Evolutionary conservation across 2,797 vertebrate genomes (phyloP).

Genomic region (Columba guinea): DNA sequence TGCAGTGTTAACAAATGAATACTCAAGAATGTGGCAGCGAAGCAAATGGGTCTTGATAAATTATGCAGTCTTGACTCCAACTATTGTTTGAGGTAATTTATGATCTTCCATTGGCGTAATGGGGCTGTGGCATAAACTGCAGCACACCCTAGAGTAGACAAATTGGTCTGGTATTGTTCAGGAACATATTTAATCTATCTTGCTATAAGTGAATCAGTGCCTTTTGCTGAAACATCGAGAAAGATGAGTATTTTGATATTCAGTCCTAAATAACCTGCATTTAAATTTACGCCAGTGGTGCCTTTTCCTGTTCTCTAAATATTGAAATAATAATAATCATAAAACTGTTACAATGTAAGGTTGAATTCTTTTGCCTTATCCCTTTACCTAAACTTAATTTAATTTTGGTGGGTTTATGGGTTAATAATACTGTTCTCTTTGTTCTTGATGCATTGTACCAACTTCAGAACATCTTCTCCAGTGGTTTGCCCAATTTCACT

Average conservation of each 20-base stretch:
- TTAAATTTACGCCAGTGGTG: not conserved
- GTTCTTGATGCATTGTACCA: not conserved
- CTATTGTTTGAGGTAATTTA: conserved; percentile 43
- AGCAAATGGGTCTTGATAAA: conserved; percentile 59
- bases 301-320: not conserved
- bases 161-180: conserved; percentile 56
- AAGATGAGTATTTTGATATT: not conserved
- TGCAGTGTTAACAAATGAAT: conserved; percentile 39
- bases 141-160: conserved; percentile 31
- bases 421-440: not conserved
- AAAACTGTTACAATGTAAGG: not conserved
- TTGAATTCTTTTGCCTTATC: not conserved
- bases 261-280: not conserved
- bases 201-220: not conserved
- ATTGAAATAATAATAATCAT: not conserved
- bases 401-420: not conserved
- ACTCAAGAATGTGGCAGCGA: conserved; percentile 40
- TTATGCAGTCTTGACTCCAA: conserved; percentile 43
- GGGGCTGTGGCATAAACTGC: conserved; percentile 6
- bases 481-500: not conserved
- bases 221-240: not conserved
- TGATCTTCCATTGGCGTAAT: not conserved
- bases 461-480: not conserved
- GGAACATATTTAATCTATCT: conserved; percentile 44
- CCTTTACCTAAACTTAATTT: not conserved